These are phyloP conservation scores for Ctenopoma kingsleyae DNA, from an alignment of 2,797 vertebrate genomes.

Conservation along the genomic window DNA sequence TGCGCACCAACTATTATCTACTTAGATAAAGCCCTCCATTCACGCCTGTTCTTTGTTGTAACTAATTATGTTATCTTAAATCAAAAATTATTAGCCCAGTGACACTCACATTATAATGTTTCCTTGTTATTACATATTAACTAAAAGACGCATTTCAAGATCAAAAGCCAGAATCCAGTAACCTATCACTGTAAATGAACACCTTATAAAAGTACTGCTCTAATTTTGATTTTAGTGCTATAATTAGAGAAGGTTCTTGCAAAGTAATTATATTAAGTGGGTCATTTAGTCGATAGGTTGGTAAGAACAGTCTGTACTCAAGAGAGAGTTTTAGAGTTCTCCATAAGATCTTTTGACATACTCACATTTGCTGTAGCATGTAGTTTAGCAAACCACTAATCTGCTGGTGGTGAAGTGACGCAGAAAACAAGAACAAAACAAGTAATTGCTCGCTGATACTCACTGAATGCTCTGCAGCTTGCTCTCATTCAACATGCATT, in stretches of 20 bases:
- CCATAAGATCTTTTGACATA: not conserved
- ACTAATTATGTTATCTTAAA: not conserved
- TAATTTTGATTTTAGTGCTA: slow-evolving; percentile 18
- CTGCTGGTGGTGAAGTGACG: not conserved
- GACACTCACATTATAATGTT: not conserved
- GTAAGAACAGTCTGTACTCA: not conserved
- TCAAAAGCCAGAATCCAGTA: slow-evolving; percentile 1
- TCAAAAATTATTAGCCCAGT: not conserved
- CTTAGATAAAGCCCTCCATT: not conserved
- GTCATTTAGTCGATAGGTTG: slow-evolving; percentile 5
- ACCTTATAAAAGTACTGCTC: not conserved
- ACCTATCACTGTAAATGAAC: slow-evolving; percentile 1
- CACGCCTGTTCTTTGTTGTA: not conserved
- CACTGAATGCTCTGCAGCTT: slow-evolving; percentile 13
- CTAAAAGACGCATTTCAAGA: not conserved
- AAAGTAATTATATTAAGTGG: slow-evolving; percentile 38
- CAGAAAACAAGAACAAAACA: slow-evolving; percentile 24
- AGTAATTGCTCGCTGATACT: slow-evolving; percentile 1
- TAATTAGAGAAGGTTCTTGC: slow-evolving; percentile 16
- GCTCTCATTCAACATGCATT: slow-evolving; percentile 8
- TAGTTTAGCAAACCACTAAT: slow-evolving; percentile 19
- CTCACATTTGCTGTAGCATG: slow-evolving; percentile 10
- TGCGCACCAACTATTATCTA: not conserved
- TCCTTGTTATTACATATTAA: not conserved
- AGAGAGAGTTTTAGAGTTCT: not conserved